Evolutionary conservation across 2,888 invertebrate species (phyloP).

Genomic region (Crepidodera aurea): DNA sequence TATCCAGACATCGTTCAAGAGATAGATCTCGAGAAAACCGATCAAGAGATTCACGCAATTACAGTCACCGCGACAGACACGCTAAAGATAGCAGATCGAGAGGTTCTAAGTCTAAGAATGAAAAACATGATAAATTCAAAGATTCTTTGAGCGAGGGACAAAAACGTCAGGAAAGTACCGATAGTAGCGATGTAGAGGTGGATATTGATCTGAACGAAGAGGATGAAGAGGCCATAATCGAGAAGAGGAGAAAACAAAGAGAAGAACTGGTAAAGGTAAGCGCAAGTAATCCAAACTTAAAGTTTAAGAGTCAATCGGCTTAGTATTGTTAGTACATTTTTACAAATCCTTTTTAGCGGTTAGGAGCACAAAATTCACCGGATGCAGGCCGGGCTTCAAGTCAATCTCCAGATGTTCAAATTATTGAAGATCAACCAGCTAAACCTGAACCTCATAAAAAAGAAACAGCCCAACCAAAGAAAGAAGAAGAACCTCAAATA

Average conservation of each 20-base stretch:
- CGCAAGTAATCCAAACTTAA: too few species aligned
- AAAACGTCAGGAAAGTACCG: conserved; percentile 73
- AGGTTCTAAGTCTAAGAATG: conserved; percentile 55
- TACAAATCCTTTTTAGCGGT: conserved; percentile 27
- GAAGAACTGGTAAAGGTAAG: conserved; percentile 85
- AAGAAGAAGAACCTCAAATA: conserved; percentile 18
- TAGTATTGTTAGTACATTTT: not conserved
- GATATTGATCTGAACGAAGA: conserved; percentile 84
- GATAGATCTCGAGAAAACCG: conserved; percentile 53
- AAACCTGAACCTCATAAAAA: conserved; percentile 12
- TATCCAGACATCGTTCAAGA: conserved; percentile 48
- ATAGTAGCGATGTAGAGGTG: conserved; percentile 75
- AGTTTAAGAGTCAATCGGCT: not conserved
- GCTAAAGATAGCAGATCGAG: conserved; percentile 58
- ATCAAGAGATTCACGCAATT: conserved; percentile 52
- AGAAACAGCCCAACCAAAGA: conserved; percentile 13
- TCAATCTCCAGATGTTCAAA: conserved; percentile 18
- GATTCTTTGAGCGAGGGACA: conserved; percentile 86
- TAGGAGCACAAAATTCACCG: conserved; percentile 11
- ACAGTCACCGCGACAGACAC: conserved; percentile 36
- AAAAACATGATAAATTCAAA: conserved; percentile 67
- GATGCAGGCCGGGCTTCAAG: not conserved
- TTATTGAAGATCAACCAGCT: conserved; percentile 12
- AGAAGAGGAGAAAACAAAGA: conserved; percentile 83
- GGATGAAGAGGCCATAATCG: conserved; percentile 93